phyloP scores from a whole-genome alignment of 2,797 vertebrate species.

The Oreortyx pictus region DNA sequence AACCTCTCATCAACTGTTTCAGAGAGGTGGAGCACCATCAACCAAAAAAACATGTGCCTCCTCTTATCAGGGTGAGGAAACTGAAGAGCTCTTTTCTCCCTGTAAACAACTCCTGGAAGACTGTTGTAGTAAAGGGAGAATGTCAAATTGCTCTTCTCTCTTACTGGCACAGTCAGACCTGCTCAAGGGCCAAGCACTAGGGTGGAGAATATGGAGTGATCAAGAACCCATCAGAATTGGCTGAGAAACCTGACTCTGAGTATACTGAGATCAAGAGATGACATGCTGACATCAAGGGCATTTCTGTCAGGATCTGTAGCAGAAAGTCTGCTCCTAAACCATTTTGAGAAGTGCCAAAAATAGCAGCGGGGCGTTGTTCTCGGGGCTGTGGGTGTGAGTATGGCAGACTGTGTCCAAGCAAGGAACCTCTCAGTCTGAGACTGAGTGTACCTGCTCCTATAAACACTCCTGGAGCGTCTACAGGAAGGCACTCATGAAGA shows the following conservation, averaged over 20 bases:
- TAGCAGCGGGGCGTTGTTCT: background rate
- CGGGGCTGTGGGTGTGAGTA: background rate
- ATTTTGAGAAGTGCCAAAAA: background rate
- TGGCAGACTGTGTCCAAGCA: background rate
- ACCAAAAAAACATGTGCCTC: background rate
- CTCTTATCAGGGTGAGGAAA: background rate
- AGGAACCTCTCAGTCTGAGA: background rate
- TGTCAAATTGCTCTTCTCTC: background rate
- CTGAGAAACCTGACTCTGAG: background rate
- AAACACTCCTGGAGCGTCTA: background rate
- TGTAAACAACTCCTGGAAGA: too few relatives aligned
- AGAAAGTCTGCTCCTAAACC: background rate
- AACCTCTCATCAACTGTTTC: rapidly evolving
- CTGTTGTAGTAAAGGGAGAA: background rate
- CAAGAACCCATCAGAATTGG: rapidly evolving
- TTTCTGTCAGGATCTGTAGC: background rate
- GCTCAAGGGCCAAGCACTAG: background rate
- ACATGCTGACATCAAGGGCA: background rate
- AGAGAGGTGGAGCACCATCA: background rate
- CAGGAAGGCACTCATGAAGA: background rate
- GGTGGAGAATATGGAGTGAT: rapidly evolving
- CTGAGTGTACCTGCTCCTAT: rapidly evolving
- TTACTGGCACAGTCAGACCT: background rate
- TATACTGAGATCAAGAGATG: background rate
- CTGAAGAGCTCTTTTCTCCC: background rate